A percentile compares a stretch with the other conserved stretches of the same genome.
Evolutionary conservation across 2,888 invertebrate genomes (phyloP).

Genomic region (Caenorhabditis sp.): DNA sequence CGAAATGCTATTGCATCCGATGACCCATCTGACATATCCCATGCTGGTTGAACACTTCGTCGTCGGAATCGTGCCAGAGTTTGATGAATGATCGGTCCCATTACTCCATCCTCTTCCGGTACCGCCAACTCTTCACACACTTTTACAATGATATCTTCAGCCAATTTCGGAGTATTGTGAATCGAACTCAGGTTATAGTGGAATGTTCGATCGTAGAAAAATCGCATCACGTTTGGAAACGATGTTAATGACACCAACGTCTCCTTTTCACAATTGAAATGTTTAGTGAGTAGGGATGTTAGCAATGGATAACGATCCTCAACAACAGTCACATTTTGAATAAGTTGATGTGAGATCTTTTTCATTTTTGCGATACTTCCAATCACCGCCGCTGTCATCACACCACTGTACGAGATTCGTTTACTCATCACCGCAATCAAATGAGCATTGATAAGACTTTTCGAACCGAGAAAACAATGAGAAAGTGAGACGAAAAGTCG

Average conservation of each 20-base stretch:
- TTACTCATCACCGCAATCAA: slow-evolving; percentile 40
- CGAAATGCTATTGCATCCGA: slow-evolving; percentile 83
- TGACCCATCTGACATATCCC: slow-evolving; percentile 96
- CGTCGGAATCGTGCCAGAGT: slow-evolving; percentile 78
- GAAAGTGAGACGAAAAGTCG: slow-evolving; percentile 89
- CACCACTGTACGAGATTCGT: slow-evolving; percentile 3
- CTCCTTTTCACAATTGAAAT: slow-evolving; percentile 55
- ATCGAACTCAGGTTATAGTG: slow-evolving; percentile 6
- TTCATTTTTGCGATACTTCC: slow-evolving; percentile 41
- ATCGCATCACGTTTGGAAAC: slow-evolving; percentile 57
- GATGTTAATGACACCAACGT: slow-evolving; percentile 43
- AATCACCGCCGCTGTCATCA: slow-evolving; percentile 41
- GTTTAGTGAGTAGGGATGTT: slow-evolving; percentile 85
- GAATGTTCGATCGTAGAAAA: slow-evolving; percentile 63
- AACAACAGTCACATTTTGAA: slow-evolving; percentile 11
- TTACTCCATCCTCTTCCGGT: slow-evolving; percentile 32
- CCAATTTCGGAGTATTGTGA: slow-evolving; percentile 27
- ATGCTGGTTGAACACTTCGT: slow-evolving; percentile 86
- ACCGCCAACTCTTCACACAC: slow-evolving; percentile 79
- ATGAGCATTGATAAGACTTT: slow-evolving; percentile 36
- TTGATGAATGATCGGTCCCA: slow-evolving; percentile 74
- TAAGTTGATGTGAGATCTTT: slow-evolving; percentile 14
- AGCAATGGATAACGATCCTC: slow-evolving; percentile 73
- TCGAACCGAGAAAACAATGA: slow-evolving; percentile 92
- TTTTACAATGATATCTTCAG: slow-evolving; percentile 73